These are phyloP conservation scores for Lepidochrysops patricia DNA, from an alignment of 2,888 invertebrate species.

Conservation along the genomic window DNA sequence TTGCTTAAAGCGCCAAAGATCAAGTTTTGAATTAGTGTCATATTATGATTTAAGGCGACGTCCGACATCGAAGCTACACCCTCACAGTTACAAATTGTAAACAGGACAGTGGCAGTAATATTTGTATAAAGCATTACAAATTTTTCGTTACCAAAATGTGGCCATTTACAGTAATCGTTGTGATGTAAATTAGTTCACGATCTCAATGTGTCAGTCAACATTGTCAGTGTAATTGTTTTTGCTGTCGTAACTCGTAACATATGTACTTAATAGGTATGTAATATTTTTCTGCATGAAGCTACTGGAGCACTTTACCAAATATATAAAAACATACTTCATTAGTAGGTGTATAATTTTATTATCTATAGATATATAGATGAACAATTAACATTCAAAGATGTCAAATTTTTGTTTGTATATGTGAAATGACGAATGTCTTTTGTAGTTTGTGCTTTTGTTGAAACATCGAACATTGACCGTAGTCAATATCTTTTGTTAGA, in stretches of 20 bases:
- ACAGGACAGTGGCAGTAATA: conserved; percentile 30
- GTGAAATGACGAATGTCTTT: conserved; percentile 6
- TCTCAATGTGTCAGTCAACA: conserved; percentile 72
- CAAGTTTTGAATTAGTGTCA: conserved; percentile 32
- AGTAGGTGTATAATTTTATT: conserved; percentile 1
- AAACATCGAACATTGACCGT: conserved; percentile 66
- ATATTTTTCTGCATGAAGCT: conserved; percentile 18
- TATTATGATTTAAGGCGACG: conserved; percentile 25
- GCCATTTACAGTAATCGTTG: conserved; percentile 53
- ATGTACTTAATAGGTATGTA: conserved; percentile 9
- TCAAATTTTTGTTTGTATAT: conserved; percentile 4
- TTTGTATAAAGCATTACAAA: conserved; percentile 59
- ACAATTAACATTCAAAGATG: conserved; percentile 8
- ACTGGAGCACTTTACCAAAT: conserved; percentile 14
- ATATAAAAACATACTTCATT: conserved; percentile 1
- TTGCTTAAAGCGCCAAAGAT: conserved; percentile 58
- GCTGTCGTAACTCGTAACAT: conserved; percentile 2
- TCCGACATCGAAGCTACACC: conserved; percentile 33
- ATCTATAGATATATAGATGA: conserved; percentile 3
- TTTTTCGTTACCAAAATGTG: conserved; percentile 43
- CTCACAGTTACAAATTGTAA: conserved; percentile 32
- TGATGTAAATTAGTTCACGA: conserved; percentile 63
- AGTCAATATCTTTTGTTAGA: conserved; percentile 64
- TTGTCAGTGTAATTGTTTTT: conserved; percentile 53
- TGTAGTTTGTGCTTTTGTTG: conserved; percentile 17